Base-by-base conservation (phyloP, 2,888 invertebrate species). In the Monoplex corrugatus region DNA sequence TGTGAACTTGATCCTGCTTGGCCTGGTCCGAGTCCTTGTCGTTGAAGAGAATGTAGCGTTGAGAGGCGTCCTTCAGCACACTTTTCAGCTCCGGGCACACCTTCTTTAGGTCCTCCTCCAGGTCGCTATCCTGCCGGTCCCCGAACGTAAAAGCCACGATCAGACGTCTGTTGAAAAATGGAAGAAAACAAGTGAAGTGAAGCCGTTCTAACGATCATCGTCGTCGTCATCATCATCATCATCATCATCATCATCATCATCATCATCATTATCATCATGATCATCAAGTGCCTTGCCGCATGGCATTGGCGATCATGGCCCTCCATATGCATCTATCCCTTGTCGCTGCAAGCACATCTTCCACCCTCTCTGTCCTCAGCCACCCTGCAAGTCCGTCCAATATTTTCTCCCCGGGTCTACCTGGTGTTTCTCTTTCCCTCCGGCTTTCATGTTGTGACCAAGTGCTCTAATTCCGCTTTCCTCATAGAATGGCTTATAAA, bases 101-200 rank as follows among this genome's bases (percentile, higher is more conserved):
- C 6, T 10, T 23, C 45, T 68, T 32, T 68, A 88, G 88, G 32
- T 83, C 68, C 35, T 83, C 43, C 10, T 32, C 44, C 0, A 88
- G 2, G 83, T 83, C 68, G 10, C 44, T 13, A 35, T 57, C 83
- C 88, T 63, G 83, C 5, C 88, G 40, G 88, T 88, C 88, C n/a
- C 88, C 88, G 63, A 83, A 88, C 44, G 83, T 83, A 72, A 88
- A 88, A 43, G 83, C 83, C 83, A 88, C 82, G 28, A 88, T 28
- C 68, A 88, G 83, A 13, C 86, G 86, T 68, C 86, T 86, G 38
- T 32, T 13, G n/a, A 8, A 23, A 57, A 10, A 57, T 57, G 57
- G 57, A 57, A 28, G 10, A 10, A 10, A 28, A 57, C 19, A 10
- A 50, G 19, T 19, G 19, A 19, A 13, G 50, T 50, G 50, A 13